These are phyloP conservation scores for Paedocypris sp. DNA, from an alignment of 2,113 vertebrate genomes.

Conservation along the genomic window DNA sequence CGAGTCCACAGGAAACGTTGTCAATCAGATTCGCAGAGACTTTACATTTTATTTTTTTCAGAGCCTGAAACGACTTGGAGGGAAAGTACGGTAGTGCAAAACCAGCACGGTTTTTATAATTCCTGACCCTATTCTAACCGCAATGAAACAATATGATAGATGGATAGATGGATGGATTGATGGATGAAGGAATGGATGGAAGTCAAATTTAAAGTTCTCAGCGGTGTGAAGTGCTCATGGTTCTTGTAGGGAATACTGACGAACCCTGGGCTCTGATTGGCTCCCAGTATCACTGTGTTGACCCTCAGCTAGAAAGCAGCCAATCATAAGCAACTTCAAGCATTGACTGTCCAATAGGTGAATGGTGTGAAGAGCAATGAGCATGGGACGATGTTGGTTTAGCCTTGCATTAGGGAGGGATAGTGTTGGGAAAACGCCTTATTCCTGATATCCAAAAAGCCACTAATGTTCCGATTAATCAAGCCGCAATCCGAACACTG, in stretches of 20 bases:
- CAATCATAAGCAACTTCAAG: constrained; percentile 18
- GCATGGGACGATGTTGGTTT: constrained; percentile 26
- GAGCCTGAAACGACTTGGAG: too few species aligned
- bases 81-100: neutral
- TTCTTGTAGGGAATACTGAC: too few species aligned
- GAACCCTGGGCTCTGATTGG: neutral
- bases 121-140: too few species aligned
- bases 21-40: neutral
- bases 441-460: constrained; percentile 26
- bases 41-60: too few species aligned
- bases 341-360: neutral
- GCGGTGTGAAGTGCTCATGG: too few species aligned
- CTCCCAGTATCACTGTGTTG: neutral
- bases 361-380: constrained; percentile 28
- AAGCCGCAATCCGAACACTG: constrained; percentile 39
- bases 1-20: constrained; percentile 9
- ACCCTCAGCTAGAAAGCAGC: neutral
- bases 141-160: too few species aligned
- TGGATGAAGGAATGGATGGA: too few species aligned
- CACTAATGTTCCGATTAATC: constrained; percentile 45
- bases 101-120: neutral
- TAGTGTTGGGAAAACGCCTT: neutral
- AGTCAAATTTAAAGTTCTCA: too few species aligned
- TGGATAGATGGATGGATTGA: too few species aligned
- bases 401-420: constrained; percentile 11